These are phyloP conservation scores for Oncorhynchus kisutch DNA, from an alignment of 2,113 vertebrate species.

Conservation along the genomic window DNA sequence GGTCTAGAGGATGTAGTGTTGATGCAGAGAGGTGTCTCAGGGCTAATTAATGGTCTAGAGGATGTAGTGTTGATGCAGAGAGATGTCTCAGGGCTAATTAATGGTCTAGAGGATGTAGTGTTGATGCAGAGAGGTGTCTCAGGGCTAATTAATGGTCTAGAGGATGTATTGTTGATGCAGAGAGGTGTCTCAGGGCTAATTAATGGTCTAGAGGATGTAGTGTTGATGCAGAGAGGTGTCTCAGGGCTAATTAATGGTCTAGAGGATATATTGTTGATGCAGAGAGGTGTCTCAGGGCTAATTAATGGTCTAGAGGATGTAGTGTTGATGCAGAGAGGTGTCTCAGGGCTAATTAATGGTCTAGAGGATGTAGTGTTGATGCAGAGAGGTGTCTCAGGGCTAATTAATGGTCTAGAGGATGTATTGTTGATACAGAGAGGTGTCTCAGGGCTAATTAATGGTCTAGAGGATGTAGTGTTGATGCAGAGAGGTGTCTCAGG, in stretches of 20 bases:
- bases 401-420: constrained; percentile 16
- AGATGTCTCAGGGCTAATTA: neutral
- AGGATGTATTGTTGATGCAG: constrained; percentile 20
- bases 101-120: constrained; percentile 20
- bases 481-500: constrained; percentile 7
- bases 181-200: constrained; percentile 5
- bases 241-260: constrained; percentile 6
- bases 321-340: constrained; percentile 13
- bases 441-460: neutral
- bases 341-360: neutral
- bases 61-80: constrained; percentile 19
- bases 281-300: constrained; percentile 9
- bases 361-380: constrained; percentile 23
- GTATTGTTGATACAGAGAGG: constrained; percentile 17
- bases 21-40: constrained; percentile 8
- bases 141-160: constrained; percentile 6
- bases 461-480: constrained; percentile 24
- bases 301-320: constrained; percentile 16
- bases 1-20: constrained; percentile 25
- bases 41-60: constrained; percentile 7
- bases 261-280: constrained; percentile 20
- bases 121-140: constrained; percentile 13
- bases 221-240: constrained; percentile 15
- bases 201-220: constrained; percentile 20
- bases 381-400: constrained; percentile 6